phyloP scores from a whole-genome alignment of 1,140 invertebrate species.

The Papilio helenus region DNA sequence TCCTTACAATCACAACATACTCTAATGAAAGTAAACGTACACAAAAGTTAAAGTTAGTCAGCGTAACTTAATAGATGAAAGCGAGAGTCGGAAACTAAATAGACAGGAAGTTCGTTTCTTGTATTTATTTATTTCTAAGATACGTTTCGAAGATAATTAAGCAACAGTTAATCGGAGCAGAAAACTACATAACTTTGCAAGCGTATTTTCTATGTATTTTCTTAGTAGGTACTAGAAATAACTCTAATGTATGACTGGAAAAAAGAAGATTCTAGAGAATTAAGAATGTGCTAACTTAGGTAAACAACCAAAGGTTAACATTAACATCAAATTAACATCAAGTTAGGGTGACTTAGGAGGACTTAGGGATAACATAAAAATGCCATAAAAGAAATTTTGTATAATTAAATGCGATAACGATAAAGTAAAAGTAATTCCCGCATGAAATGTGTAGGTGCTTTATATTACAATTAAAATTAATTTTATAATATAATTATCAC shows the following conservation, averaged over 20 bases:
- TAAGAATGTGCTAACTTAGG: too few relatives aligned
- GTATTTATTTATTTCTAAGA: conserved; percentile 5
- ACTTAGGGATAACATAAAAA: too few relatives aligned
- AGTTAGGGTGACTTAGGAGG: too few relatives aligned
- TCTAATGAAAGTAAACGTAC: not conserved
- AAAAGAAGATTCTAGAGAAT: too few relatives aligned
- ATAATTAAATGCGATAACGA: not conserved
- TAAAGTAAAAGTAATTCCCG: conserved; percentile 5
- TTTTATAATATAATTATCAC: conserved; percentile 13
- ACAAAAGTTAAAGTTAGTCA: conserved; percentile 7
- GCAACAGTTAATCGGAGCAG: conserved; percentile 18
- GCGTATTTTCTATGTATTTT: not conserved
- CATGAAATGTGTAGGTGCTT: not conserved
- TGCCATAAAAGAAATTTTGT: not conserved
- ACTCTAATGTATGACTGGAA: not conserved
- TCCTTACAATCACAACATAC: not conserved
- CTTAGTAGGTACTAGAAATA: not conserved
- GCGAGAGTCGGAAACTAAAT: conserved; percentile 26
- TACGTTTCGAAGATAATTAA: conserved; percentile 15
- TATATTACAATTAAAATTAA: conserved; percentile 4
- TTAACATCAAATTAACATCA: too few relatives aligned
- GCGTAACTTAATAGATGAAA: conserved; percentile 14
- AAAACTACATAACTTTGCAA: not conserved
- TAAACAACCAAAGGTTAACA: too few relatives aligned
- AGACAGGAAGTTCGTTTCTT: not conserved